Base-by-base conservation (phyloP, 2,888 invertebrate species). In the Diaperis boleti region DNA sequence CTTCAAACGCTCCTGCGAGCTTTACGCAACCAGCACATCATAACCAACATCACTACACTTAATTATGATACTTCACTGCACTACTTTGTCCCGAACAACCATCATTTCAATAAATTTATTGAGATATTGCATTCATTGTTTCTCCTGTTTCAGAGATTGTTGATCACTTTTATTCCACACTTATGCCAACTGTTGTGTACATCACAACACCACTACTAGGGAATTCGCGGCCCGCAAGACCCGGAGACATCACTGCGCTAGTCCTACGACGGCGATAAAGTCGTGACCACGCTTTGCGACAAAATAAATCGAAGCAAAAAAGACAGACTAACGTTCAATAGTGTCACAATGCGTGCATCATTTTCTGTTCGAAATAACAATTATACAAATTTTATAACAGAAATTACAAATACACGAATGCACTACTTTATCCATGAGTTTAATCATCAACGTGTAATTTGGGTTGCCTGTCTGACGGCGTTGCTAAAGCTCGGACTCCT, bases 101-200 rank as follows among this genome's bases (percentile, higher is more conserved):
- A 68, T 59, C 57, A 71, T 71, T 69, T 63, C 65, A 62, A 70
- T 70, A 68, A 67, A 70, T 73, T 74, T 74, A 74, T 72, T 73
- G 70, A 74, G 70, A 74, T 72, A 64, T 55, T 64, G 50, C 49
- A 69, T 72, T 72, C 75, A 76, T 76, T 74, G 73, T 75, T 76
- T 74, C 72, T 72, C 67, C 70, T 71, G 71, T 71, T 67, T 68
- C 71, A 52, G 72, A 67, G 69, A 73, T 73, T 73, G 74, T 73
- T 75, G 73, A 71, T 74, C 72, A 74, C 73, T 74, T 71, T 69
- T 73, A 73, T 71, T 69, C 69, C 69, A 64, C 76, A 76, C 60
- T 63, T 64, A 69, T 72, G 66, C 74, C 73, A 73, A 74, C 74
- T 69, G 65, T 47, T 62, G 56, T 65, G 47, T 69, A 69, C 68